A percentile compares a stretch with the other conserved stretches of the same genome.
phyloP scores from a whole-genome alignment of 1,140 invertebrate genomes.

The Coenobita brevimanus region DNA sequence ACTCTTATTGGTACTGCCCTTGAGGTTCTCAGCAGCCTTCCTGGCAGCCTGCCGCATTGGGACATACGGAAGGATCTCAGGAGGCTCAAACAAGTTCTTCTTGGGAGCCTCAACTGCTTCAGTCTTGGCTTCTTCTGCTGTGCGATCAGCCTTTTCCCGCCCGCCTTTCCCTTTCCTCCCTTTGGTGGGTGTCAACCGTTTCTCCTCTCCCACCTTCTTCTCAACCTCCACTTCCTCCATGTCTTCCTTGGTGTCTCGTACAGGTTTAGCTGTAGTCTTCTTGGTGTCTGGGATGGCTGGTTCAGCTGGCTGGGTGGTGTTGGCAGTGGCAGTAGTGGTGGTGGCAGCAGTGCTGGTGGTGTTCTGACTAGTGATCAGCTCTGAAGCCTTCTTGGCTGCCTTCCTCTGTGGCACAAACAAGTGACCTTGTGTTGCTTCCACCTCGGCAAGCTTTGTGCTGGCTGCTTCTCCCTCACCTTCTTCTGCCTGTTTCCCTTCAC shows the following conservation, averaged over 20 bases:
- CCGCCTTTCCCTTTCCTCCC: slow-evolving; percentile 80
- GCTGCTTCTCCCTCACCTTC: slow-evolving; percentile 39
- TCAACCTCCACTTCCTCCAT: background rate
- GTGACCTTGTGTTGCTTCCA: slow-evolving; percentile 27
- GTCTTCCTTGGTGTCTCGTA: slow-evolving; percentile 41
- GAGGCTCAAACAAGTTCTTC: slow-evolving; percentile 67
- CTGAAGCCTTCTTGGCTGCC: slow-evolving; percentile 91
- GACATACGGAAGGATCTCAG: slow-evolving; percentile 86
- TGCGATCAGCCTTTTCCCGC: slow-evolving; percentile 72
- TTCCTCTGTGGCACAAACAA: slow-evolving; percentile 88
- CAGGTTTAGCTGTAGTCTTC: slow-evolving; percentile 26
- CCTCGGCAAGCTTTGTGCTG: background rate
- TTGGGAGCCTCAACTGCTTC: slow-evolving; percentile 71
- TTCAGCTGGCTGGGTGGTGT: background rate
- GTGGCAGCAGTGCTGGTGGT: slow-evolving; percentile 43
- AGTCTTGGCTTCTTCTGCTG: slow-evolving; percentile 70
- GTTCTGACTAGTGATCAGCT: slow-evolving; percentile 69
- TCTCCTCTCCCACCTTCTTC: slow-evolving; percentile 70
- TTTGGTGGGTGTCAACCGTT: slow-evolving; percentile 70
- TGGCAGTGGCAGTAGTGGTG: slow-evolving; percentile 10
- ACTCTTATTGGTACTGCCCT: slow-evolving; percentile 78
- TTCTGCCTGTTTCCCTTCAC: slow-evolving; percentile 11
- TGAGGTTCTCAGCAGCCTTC: slow-evolving; percentile 91
- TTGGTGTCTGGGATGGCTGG: slow-evolving; percentile 47
- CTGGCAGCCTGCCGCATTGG: slow-evolving; percentile 92